phyloP scores from a whole-genome alignment of 2,113 vertebrate species.

The Pelobates fuscus region DNA sequence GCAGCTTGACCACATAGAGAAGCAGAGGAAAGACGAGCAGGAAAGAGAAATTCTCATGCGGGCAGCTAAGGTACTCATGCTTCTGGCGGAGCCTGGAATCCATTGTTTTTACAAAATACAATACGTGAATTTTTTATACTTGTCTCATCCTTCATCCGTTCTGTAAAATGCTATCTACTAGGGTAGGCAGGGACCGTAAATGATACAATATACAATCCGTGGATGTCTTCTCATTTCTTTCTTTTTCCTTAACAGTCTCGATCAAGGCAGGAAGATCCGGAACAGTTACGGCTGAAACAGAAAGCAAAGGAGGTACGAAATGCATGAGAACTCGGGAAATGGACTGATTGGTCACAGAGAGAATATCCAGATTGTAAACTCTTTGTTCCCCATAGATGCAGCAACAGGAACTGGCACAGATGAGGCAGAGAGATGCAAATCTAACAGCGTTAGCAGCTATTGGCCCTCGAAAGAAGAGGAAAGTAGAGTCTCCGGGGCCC shows the following conservation, averaged over 20 bases:
- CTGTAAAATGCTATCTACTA: no score
- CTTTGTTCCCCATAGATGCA: slow-evolving; percentile 77
- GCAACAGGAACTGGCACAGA: slow-evolving; percentile 88
- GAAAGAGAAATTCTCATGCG: slow-evolving; percentile 92
- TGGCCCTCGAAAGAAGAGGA: slow-evolving; percentile 87
- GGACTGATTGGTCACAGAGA: background rate
- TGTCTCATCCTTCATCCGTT: no score
- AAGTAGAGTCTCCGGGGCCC: slow-evolving; percentile 77
- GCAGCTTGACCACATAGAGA: slow-evolving; percentile 93
- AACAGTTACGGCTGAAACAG: slow-evolving; percentile 87
- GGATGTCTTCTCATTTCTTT: background rate
- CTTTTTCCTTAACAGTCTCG: slow-evolving; percentile 71
- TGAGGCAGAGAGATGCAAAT: slow-evolving; percentile 93
- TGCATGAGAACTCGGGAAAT: background rate
- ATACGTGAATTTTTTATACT: no score
- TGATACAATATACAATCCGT: no score
- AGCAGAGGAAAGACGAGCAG: slow-evolving; percentile 90
- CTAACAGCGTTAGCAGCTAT: slow-evolving; percentile 87
- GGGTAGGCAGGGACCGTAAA: no score
- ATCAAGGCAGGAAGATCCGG: slow-evolving; percentile 89
- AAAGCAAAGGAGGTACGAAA: slow-evolving; percentile 88
- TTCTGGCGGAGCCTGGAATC: no score
- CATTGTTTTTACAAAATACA: no score
- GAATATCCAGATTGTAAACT: background rate
- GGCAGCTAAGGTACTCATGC: slow-evolving; percentile 93